A percentile compares a stretch with the other conserved stretches of the same genome.
These are phyloP conservation scores for Paguma larvata DNA, from an alignment of 2,797 vertebrate genomes.

Conservation along the genomic window DNA sequence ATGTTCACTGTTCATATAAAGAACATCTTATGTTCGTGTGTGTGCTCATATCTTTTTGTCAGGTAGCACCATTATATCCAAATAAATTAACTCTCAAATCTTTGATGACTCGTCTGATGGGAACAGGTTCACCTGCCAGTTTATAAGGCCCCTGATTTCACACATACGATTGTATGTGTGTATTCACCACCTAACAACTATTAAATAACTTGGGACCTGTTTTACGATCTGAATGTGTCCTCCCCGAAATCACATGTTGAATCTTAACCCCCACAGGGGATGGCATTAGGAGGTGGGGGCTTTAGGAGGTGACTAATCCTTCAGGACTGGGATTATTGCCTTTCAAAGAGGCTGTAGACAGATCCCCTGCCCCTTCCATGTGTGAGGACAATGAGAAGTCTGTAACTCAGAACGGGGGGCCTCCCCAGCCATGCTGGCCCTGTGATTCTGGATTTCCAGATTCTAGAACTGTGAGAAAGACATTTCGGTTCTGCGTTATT, in stretches of 20 bases:
- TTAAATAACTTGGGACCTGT: background rate
- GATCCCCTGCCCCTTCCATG: background rate
- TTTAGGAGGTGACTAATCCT: background rate
- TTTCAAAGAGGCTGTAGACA: background rate
- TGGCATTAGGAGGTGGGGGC: background rate
- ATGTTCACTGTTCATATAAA: background rate
- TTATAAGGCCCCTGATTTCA: background rate
- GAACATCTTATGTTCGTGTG: background rate
- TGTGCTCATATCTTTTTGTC: background rate
- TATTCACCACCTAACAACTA: conserved; percentile 4
- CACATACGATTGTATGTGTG: no score
- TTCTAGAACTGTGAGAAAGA: background rate
- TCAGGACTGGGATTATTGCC: background rate
- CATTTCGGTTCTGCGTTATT: background rate
- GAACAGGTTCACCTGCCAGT: background rate
- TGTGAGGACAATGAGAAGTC: background rate
- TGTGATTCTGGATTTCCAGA: background rate
- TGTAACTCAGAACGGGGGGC: background rate
- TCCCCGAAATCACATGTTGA: background rate
- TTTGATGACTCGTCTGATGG: background rate
- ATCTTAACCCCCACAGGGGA: background rate
- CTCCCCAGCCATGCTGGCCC: background rate
- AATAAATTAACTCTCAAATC: background rate
- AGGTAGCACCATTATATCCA: background rate
- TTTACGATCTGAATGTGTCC: background rate